These are phyloP conservation scores for Rhamphomyia laevipes DNA, from an alignment of 2,888 invertebrate genomes.

Conservation along the genomic window DNA sequence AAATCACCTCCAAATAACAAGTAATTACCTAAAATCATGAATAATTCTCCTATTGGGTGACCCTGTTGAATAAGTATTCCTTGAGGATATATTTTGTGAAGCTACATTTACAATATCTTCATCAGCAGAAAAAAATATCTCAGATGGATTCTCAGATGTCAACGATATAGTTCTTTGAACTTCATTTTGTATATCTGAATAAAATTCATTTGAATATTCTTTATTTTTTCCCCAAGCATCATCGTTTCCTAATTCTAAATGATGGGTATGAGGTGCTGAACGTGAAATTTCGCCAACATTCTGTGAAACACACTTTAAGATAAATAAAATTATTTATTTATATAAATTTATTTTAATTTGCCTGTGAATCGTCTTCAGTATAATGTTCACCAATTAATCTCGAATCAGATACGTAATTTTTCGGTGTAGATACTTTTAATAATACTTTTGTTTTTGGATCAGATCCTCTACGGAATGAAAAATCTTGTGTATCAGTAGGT, in stretches of 20 bases:
- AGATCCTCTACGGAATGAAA: slow-evolving; percentile 46
- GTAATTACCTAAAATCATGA: no score
- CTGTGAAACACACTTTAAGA: neutral
- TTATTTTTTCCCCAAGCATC: slow-evolving; percentile 5
- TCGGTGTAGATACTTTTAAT: slow-evolving; percentile 44
- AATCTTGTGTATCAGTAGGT: slow-evolving; percentile 40
- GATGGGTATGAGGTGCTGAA: slow-evolving; percentile 37
- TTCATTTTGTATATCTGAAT: slow-evolving; percentile 20
- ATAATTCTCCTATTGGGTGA: no score
- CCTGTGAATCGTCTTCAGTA: slow-evolving; percentile 43
- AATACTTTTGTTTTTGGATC: slow-evolving; percentile 21
- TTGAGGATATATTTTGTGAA: no score
- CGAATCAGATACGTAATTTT: slow-evolving; percentile 78
- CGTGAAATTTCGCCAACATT: slow-evolving; percentile 34
- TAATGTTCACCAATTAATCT: slow-evolving; percentile 59
- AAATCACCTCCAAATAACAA: no score
- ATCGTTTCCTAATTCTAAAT: slow-evolving; percentile 34
- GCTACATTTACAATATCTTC: slow-evolving; percentile 46
- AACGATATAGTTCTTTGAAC: slow-evolving; percentile 71
- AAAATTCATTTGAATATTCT: neutral
- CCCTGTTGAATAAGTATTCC: no score
- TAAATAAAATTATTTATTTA: no score
- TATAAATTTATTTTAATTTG: slow-evolving; percentile 17
- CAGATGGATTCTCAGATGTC: slow-evolving; percentile 82
- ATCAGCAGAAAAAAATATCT: slow-evolving; percentile 87